These are phyloP conservation scores for Drosophila albomicans DNA, from an alignment of 1,140 invertebrate genomes.

Conservation along the genomic window DNA sequence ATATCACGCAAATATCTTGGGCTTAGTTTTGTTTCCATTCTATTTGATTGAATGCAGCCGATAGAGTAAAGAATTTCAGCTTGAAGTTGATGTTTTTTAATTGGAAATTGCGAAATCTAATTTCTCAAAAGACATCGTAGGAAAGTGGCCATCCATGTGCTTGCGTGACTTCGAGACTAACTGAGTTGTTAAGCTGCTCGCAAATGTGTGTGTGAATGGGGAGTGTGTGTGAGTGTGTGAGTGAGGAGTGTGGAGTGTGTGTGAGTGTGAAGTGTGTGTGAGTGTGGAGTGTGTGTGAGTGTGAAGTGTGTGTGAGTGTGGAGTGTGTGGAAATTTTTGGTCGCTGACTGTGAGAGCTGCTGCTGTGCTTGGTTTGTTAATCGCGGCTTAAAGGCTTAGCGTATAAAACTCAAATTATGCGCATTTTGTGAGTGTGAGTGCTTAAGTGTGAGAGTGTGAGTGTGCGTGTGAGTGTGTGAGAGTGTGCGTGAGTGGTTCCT, in stretches of 20 bases:
- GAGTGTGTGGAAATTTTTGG: not conserved
- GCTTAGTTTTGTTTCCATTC: too few species aligned
- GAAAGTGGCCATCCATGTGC: too few species aligned
- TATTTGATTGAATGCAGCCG: too few species aligned
- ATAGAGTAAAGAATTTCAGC: too few species aligned
- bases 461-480: slow-evolving; percentile 6
- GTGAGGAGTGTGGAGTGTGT: not conserved
- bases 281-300: not conserved
- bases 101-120: too few species aligned
- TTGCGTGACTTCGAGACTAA: too few species aligned
- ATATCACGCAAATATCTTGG: too few species aligned
- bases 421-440: slow-evolving; percentile 26
- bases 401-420: slow-evolving; percentile 81
- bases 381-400: slow-evolving; percentile 79
- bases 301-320: not conserved
- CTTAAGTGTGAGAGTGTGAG: slow-evolving; percentile 35
- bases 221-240: not conserved
- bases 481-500: slow-evolving; percentile 45
- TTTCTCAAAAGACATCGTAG: too few species aligned
- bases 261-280: not conserved
- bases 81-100: too few species aligned
- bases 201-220: not conserved
- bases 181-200: too few species aligned
- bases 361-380: slow-evolving; percentile 48
- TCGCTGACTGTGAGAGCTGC: slow-evolving; percentile 17